Evolutionary conservation across 2,888 invertebrate genomes (phyloP), one percentile per base, ranked within the genome.

Genomic region (Nasonia oneida): DNA sequence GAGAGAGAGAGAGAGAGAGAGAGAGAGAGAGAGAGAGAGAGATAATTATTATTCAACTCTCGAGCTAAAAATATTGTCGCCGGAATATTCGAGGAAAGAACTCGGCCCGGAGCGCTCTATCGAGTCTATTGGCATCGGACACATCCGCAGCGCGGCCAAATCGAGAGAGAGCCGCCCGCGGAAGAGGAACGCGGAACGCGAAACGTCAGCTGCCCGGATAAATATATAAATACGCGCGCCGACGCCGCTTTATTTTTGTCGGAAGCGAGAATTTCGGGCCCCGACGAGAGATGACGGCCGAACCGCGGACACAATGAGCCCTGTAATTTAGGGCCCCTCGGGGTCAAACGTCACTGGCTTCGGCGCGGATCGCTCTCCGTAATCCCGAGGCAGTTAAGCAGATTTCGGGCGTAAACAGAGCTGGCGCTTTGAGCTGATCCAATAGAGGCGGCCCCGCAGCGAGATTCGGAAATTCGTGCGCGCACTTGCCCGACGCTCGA

Each of bases 141-240:
- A 12, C 10, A 8, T 10, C 12, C 47, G 47, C 10, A 12, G 71
- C 53, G 75, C 83, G 50, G 85, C 88, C 88, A 88, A 87, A 87
- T 87, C 85, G 87, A 87, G 86, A 86, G 29, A 29, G 83, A 75
- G 64, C 1, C 37, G 74, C 53, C 80, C 71, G 77, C 77, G 87
- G 85, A 83, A 80, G 74, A 83, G 83, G 81, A 85, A 85, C 85
- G 85, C 80, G 85, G 84, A 86, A 86, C 86, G 82, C 73, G 73
- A 82, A 84, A 78, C 80, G 82, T 74, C 80, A 81, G 73, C 12
- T 3, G 67, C 73, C 70, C 57, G 81, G 83, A 85, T 79, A 83
- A 84, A 80, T 85, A 84, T 87, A 85, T 87, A 85, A 84, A 87
- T 71, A 86, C 75, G 42, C 71, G 37, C 70, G 12, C 53, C 12